Evolutionary conservation across 2,113 vertebrate genomes (phyloP), one percentile per base, ranked within the genome.

Genomic region (Sitta europaea): DNA sequence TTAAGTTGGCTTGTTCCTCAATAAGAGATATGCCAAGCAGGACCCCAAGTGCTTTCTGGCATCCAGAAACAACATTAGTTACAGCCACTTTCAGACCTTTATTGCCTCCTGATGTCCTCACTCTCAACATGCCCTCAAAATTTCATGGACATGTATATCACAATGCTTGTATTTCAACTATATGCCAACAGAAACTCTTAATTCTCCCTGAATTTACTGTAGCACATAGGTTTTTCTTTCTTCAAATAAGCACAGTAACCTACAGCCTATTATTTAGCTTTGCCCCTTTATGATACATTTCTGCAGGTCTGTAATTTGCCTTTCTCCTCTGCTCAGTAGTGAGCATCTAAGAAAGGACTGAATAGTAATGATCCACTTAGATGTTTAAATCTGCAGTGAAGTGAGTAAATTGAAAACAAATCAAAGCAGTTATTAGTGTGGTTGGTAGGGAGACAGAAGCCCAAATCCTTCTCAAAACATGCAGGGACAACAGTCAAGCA

Each of bases 61-160:
- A 53, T 79, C 36, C 21, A 81, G 45, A 85, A 90, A 68, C 17
- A 78, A 38, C 5, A 18, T 14, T 2, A 71, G 13, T 35, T 66
- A 55, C 11, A 66, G 22, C 8, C 17, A 76, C 1, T 78, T 89
- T 55, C 53, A 84, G 55, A 90, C 21, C 59, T 42, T 50, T 67
- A 33, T 73, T 84, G 25, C 62, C 28, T 91, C 28, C 27, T 70
- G 12, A n/a, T 20, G 23, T 27, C 27, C 45, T 88, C 35, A 9
- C 68, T 77, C 36, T 54, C 72, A 88, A 55, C 3, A 43, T 8
- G 28, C 17, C 16, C 54, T 54, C 43, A 77, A 35, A 50, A 80
- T 35, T 70, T 62, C 25, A 57, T 2, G 7, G 23, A 23, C 15
- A 47, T 1, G 0, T 35, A 10, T 25, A 53, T 29, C 19, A n/a